phyloP scores from a whole-genome alignment of 2,888 invertebrate genomes.

The Coleophora deauratella region DNA sequence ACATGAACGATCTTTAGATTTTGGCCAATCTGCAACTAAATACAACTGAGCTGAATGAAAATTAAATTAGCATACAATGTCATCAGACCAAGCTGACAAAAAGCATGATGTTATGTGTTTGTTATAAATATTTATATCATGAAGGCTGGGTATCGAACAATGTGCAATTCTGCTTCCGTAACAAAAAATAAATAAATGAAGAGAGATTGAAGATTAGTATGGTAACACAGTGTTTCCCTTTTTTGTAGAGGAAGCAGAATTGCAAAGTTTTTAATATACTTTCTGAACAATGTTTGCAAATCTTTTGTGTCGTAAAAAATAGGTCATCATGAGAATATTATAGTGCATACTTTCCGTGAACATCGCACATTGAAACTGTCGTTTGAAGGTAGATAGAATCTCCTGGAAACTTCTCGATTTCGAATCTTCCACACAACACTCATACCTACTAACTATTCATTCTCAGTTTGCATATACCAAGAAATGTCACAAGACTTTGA shows the following conservation, averaged over 20 bases:
- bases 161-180: no score
- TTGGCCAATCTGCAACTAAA: no score
- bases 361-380: slow-evolving; percentile 13
- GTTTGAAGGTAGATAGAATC: slow-evolving; percentile 24
- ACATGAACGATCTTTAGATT: no score
- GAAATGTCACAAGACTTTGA: slow-evolving; percentile 17
- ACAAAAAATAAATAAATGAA: no score
- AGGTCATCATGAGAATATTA: slow-evolving; percentile 24
- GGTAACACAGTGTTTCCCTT: no score
- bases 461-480: slow-evolving; percentile 10
- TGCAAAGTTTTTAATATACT: no score
- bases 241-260: no score
- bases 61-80: slow-evolving; percentile 29
- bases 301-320: neutral
- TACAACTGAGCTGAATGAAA: no score
- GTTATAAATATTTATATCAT: slow-evolving; percentile 37
- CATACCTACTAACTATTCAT: slow-evolving; percentile 15
- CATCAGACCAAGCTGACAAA: slow-evolving; percentile 31
- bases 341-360: slow-evolving; percentile 25
- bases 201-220: no score
- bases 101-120: slow-evolving; percentile 62
- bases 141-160: no score
- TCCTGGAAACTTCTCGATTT: slow-evolving; percentile 17
- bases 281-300: no score
- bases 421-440: slow-evolving; percentile 12